phyloP scores from a whole-genome alignment of 2,888 invertebrate species.

The Stenichneumon culpator region DNA sequence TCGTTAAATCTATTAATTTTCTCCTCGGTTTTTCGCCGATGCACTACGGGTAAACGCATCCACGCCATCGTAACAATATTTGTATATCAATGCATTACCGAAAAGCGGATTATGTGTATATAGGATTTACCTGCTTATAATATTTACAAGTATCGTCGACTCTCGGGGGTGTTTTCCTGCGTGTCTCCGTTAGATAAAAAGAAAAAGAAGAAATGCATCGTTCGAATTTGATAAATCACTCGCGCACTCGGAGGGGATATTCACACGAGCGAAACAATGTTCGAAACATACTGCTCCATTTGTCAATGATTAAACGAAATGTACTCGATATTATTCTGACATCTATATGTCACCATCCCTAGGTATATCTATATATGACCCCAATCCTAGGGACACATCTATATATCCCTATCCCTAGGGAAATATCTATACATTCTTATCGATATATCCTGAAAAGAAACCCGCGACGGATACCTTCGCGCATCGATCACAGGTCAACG shows the following conservation, averaged over 20 bases:
- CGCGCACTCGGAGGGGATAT: background rate
- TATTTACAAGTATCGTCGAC: background rate
- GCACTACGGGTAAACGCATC: background rate
- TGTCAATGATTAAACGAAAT: conserved; percentile 13
- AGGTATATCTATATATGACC: background rate
- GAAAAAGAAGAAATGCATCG: background rate
- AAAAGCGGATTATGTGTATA: conserved; percentile 31
- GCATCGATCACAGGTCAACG: conserved; percentile 13
- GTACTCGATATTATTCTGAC: background rate
- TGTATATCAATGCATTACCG: conserved; percentile 34
- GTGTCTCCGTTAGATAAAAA: background rate
- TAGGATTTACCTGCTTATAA: background rate
- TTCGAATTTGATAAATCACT: background rate
- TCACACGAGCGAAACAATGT: conserved; percentile 6
- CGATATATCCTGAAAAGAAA: background rate
- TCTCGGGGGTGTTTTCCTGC: background rate
- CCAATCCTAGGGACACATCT: background rate
- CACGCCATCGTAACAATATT: conserved; percentile 10
- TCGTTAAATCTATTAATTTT: background rate
- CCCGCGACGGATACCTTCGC: background rate
- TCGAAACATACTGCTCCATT: conserved; percentile 21
- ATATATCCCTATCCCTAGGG: background rate
- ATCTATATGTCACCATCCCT: background rate
- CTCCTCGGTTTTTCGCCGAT: background rate
- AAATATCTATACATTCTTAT: background rate